Evolutionary conservation across 2,888 invertebrate species (phyloP), one percentile per base, ranked within the genome.

Genomic region (Linyphia triangularis): DNA sequence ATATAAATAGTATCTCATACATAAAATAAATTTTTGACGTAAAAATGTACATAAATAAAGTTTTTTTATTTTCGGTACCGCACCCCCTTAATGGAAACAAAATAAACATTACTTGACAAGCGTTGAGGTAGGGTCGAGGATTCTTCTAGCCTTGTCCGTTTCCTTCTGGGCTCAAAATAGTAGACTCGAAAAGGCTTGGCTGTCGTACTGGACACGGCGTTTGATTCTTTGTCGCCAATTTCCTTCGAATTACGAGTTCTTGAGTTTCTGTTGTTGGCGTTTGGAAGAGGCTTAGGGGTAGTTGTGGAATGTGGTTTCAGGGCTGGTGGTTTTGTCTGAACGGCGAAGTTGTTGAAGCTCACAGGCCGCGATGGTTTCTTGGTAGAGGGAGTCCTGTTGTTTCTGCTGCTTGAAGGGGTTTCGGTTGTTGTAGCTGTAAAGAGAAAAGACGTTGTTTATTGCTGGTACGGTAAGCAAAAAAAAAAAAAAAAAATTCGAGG

Each of bases 161-260:
- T 85, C 22, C 84, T 85, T 24, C 77, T 88, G 3, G 86, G 86
- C 28, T 88, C 86, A 28, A 88, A 88, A 40, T 57, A 88, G 24
- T 88, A 88, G 6, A 81, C 69, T 33, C 69, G 57, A 10, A 69
- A 88, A 16, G 86, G 81, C 26, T 75, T 81, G 22, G 51, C 13
- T 0, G 86, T 88, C 0, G 72, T 19, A 57, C 30, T 65, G 1
- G 57, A 33, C 9, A 57, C 30, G 9, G 9, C 10, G n/a, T 13
- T 9, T 16, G 51, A 10, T 30, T 24, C 19, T 40, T 40, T n/a
- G 59, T 19, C n/a, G 63, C 7, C 28, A 16, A 16, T 22, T 5
- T 9, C 9, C 16, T 28, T 28, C 22, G 4, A n/a, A 6, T n/a
- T 30, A 6, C 30, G 65, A 7, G 30, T 9, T n/a, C 30, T 65